A percentile compares a stretch with the other conserved stretches of the same genome.
Evolutionary conservation across 2,888 invertebrate species (phyloP).

Genomic region (Alloplasta piceator): DNA sequence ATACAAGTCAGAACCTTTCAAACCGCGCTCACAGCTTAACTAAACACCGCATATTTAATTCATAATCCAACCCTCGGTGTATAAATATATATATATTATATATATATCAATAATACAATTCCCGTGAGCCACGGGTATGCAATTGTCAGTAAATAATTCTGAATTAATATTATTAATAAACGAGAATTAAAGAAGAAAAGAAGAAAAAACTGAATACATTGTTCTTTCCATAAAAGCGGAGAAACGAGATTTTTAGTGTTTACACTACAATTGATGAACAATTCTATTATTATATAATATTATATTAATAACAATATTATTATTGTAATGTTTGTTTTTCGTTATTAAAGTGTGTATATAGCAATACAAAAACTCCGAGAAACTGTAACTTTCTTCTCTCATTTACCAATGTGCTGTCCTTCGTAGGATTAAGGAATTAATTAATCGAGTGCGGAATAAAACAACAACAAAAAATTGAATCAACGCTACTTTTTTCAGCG

Average conservation of each 20-base stretch:
- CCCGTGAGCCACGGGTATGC: conserved; percentile 70
- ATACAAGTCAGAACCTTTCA: conserved; percentile 38
- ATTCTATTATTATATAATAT: conserved; percentile 82
- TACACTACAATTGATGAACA: conserved; percentile 82
- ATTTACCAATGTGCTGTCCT: conserved; percentile 52
- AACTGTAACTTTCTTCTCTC: conserved; percentile 49
- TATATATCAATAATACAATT: conserved; percentile 28
- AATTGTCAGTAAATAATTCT: conserved; percentile 74
- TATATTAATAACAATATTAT: conserved; percentile 79
- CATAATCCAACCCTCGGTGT: conserved; percentile 49
- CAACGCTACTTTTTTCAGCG: background rate
- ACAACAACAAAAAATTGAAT: conserved; percentile 17
- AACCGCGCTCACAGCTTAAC: conserved; percentile 48
- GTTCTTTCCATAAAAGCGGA: conserved; percentile 73
- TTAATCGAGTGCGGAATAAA: conserved; percentile 15
- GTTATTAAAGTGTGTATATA: conserved; percentile 84
- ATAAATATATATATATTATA: conserved; percentile 42
- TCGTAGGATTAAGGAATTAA: conserved; percentile 37
- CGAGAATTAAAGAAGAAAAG: conserved; percentile 51
- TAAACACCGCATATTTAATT: conserved; percentile 47
- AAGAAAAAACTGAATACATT: conserved; percentile 74
- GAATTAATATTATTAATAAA: conserved; percentile 76
- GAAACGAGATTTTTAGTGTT: conserved; percentile 81
- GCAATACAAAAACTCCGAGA: conserved; percentile 74
- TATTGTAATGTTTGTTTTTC: conserved; percentile 83